Percentiles rank a stretch among this genome's conserved stretches.
phyloP scores from a whole-genome alignment of 2,113 vertebrate species.

The Megaptera novaeangliae region DNA sequence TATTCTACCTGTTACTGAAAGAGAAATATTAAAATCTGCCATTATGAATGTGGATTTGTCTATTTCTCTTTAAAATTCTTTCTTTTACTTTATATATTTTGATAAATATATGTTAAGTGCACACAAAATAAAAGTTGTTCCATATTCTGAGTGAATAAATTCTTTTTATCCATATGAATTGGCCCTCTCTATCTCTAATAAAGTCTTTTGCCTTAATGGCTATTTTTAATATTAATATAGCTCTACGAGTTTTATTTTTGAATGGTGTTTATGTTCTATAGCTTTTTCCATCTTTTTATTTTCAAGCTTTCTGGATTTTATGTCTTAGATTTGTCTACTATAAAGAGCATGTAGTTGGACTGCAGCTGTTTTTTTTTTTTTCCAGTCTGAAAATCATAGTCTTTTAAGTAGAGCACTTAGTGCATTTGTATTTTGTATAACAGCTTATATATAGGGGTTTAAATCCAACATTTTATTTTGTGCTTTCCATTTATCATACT shows the following conservation, averaged over 20 bases:
- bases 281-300: not conserved
- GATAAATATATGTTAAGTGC: not conserved
- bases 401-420: not conserved
- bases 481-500: not conserved
- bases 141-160: not conserved
- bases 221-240: not conserved
- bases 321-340: not conserved
- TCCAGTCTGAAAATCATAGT: not conserved
- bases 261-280: not conserved
- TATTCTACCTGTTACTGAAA: not conserved
- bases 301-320: not conserved
- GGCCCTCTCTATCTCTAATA: not conserved
- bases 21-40: not conserved
- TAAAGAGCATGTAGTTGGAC: not conserved
- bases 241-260: not conserved
- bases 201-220: not conserved
- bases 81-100: not conserved
- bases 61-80: not conserved
- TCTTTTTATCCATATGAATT: not conserved
- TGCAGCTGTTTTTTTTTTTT: not conserved
- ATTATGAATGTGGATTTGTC: not conserved
- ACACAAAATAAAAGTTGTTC: not conserved
- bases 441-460: not conserved
- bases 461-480: constrained; percentile 6
- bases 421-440: not conserved